Conservation (phyloP, 2,888 invertebrate genomes). For the Hypena proboscidalis region DNA sequence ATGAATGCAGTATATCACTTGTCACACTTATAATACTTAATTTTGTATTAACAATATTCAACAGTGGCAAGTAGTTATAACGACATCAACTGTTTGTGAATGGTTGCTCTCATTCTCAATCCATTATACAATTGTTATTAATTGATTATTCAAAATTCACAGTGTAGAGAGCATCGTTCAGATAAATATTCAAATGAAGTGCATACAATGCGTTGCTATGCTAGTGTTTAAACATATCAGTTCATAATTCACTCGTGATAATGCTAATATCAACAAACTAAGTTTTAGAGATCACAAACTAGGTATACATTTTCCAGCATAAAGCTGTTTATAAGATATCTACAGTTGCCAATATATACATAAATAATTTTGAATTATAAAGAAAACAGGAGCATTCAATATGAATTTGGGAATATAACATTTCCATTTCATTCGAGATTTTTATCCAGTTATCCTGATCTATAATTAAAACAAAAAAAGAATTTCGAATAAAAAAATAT, state of each 20-base stretch:
- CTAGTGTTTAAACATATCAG: conserved; percentile 19
- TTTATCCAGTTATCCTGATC: too few relatives aligned
- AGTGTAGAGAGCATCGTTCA: conserved; percentile 37
- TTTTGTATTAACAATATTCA: conserved; percentile 31
- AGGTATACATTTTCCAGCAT: conserved; percentile 51
- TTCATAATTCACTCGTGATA: conserved; percentile 23
- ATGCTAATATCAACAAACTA: conserved; percentile 52
- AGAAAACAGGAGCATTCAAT: too few relatives aligned
- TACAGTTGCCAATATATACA: conserved; percentile 49
- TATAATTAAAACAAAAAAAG: too few relatives aligned
- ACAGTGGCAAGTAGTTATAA: conserved; percentile 33
- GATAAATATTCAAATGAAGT: conserved; percentile 16
- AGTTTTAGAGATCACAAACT: conserved; percentile 70
- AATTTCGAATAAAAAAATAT: too few relatives aligned
- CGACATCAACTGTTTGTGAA: conserved; percentile 21
- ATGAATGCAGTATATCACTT: conserved; percentile 11
- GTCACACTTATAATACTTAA: conserved; percentile 33
- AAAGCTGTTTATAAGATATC: conserved; percentile 36
- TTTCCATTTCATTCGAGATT: too few relatives aligned
- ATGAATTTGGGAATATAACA: too few relatives aligned
- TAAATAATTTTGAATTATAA: conserved; percentile 31
- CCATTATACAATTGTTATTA: too few relatives aligned
- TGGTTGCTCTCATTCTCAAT: conserved; percentile 36
- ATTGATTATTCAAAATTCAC: conserved; percentile 21
- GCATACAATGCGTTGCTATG: conserved; percentile 21